Evolutionary conservation across 2,888 invertebrate genomes (phyloP).

Genomic region (Monochamus alternatus): DNA sequence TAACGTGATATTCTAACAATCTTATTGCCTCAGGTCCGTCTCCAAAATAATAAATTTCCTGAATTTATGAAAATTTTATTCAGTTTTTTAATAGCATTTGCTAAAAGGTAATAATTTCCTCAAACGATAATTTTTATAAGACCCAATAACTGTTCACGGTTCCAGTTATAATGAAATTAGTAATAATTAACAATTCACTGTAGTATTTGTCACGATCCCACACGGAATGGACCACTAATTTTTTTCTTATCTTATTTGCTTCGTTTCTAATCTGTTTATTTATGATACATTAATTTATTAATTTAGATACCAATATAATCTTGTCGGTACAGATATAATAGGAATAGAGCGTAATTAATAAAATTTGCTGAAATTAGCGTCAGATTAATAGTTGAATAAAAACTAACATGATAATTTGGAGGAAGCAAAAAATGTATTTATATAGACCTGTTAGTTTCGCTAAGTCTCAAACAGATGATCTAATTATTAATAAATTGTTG

Average conservation of each 20-base stretch:
- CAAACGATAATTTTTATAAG: conserved; percentile 2
- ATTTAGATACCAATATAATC: not conserved
- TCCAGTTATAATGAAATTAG: conserved; percentile 21
- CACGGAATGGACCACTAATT: conserved; percentile 5
- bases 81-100: conserved; percentile 8
- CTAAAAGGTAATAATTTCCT: conserved; percentile 2
- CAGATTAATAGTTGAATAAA: conserved; percentile 11
- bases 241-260: conserved; percentile 3
- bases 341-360: conserved; percentile 9
- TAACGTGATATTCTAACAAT: not conserved
- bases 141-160: conserved; percentile 17
- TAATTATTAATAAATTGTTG: no score
- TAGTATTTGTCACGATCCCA: conserved; percentile 4
- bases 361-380: conserved; percentile 6
- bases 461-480: no score
- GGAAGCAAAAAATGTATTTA: not conserved
- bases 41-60: conserved; percentile 3
- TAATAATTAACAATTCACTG: not conserved
- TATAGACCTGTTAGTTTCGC: not conserved
- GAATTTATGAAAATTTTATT: conserved; percentile 25
- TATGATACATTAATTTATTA: conserved; percentile 8
- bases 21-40: not conserved
- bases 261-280: conserved; percentile 20
- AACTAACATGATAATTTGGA: conserved; percentile 11
- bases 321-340: conserved; percentile 5